A percentile compares a stretch with the other conserved stretches of the same genome.
These are phyloP conservation scores for Daboia siamensis DNA, from an alignment of 2,113 vertebrate species.

Conservation along the genomic window DNA sequence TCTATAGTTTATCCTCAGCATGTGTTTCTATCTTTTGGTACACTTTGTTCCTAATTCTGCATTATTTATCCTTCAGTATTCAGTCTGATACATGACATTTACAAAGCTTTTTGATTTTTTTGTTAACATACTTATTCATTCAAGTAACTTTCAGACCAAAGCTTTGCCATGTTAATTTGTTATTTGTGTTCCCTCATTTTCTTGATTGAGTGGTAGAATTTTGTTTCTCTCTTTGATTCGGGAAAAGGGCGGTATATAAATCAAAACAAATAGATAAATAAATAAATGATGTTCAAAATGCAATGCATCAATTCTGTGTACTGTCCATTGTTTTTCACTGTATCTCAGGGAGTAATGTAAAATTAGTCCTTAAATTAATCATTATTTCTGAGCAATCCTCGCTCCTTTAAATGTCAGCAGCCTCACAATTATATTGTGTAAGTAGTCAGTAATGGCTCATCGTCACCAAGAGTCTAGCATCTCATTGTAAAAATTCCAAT, in stretches of 20 bases:
- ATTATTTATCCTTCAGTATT: background rate
- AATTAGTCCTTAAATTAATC: conserved; percentile 11
- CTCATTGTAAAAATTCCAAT: conserved; percentile 14
- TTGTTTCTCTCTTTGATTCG: background rate
- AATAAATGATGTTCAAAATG: background rate
- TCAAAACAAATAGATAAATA: no score
- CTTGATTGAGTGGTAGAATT: background rate
- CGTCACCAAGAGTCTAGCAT: background rate
- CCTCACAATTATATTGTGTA: background rate
- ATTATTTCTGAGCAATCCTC: background rate
- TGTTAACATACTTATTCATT: background rate
- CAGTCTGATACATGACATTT: background rate
- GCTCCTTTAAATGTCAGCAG: background rate
- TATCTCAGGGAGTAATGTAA: background rate
- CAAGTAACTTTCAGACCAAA: background rate
- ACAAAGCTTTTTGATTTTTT: background rate
- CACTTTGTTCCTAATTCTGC: background rate
- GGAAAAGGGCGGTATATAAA: no score
- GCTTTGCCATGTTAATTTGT: background rate
- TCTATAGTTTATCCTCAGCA: background rate
- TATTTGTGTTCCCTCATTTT: background rate
- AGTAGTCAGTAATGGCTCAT: background rate
- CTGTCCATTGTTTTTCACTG: conserved; percentile 2
- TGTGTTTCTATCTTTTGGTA: background rate
- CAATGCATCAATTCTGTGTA: background rate